Percentiles rank a stretch among this genome's conserved stretches.
phyloP scores from a whole-genome alignment of 1,140 invertebrate species.

The Cylas formicarius region DNA sequence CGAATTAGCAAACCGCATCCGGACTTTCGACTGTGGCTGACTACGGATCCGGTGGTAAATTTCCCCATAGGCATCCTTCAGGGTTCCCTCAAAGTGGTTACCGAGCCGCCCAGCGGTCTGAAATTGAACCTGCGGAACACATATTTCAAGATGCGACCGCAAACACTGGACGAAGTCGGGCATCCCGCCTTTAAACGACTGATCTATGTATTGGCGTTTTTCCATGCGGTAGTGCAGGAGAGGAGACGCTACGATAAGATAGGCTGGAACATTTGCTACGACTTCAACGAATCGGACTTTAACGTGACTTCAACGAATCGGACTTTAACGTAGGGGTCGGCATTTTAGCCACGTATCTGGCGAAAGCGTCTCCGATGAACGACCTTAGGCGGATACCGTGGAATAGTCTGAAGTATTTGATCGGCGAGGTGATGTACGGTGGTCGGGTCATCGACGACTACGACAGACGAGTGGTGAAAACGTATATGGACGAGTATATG shows the following conservation, averaged over 20 bases:
- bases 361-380: constrained; percentile 54
- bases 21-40: constrained; percentile 87
- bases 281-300: constrained; percentile 90
- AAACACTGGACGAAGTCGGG: constrained; percentile 60
- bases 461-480: constrained; percentile 75
- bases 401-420: constrained; percentile 83
- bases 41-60: constrained; percentile 73
- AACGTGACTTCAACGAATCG: constrained; percentile 85
- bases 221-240: constrained; percentile 85
- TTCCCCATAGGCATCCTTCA: constrained; percentile 88
- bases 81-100: constrained; percentile 53
- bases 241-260: constrained; percentile 87
- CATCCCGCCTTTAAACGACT: constrained; percentile 70
- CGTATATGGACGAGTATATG: constrained; percentile 90
- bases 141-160: constrained; percentile 71
- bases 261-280: constrained; percentile 88
- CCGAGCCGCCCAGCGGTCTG: constrained; percentile 70
- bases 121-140: constrained; percentile 85
- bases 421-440: constrained; percentile 92
- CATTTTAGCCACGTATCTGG: constrained; percentile 76
- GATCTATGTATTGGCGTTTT: constrained; percentile 80
- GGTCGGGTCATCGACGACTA: constrained; percentile 84
- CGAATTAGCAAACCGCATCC: constrained; percentile 71
- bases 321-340: constrained; percentile 81
- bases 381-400: constrained; percentile 65